Conservation (phyloP, 2,113 vertebrate species). For the Poecile atricapillus region DNA sequence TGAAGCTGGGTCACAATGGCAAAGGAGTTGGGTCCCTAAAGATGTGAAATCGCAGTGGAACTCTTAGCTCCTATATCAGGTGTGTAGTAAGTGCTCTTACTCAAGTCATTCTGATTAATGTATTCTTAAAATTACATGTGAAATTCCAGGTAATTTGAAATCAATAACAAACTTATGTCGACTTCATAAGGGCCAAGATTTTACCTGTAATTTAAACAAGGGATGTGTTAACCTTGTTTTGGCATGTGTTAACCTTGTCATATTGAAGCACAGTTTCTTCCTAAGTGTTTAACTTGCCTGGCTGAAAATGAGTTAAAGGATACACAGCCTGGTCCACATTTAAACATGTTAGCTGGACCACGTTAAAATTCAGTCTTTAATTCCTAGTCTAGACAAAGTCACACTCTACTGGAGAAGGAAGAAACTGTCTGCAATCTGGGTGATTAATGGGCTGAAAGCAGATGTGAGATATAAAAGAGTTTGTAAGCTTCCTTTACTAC, state of each 20-base stretch:
- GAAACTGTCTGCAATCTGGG: neutral
- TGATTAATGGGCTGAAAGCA: constrained; percentile 60
- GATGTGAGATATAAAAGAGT: constrained; percentile 55
- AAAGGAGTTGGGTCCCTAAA: neutral
- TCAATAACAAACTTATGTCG: neutral
- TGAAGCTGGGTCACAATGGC: neutral
- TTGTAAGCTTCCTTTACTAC: constrained; percentile 39
- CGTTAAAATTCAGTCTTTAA: constrained; percentile 32
- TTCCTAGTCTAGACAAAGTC: constrained; percentile 58
- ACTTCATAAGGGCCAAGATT: neutral
- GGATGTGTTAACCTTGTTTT: neutral
- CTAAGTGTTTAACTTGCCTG: neutral
- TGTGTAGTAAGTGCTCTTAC: neutral
- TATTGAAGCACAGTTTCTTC: neutral
- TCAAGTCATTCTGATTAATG: neutral
- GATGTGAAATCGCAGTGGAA: neutral
- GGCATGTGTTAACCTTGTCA: neutral
- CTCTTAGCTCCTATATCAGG: neutral
- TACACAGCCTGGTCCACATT: neutral
- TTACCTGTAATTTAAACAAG: neutral
- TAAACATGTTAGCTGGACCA: neutral
- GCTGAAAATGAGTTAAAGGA: neutral
- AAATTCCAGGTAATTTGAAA: neutral
- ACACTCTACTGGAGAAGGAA: neutral
- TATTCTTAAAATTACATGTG: neutral